These are phyloP conservation scores for Emys orbicularis DNA, from an alignment of 2,797 vertebrate genomes.

Conservation along the genomic window DNA sequence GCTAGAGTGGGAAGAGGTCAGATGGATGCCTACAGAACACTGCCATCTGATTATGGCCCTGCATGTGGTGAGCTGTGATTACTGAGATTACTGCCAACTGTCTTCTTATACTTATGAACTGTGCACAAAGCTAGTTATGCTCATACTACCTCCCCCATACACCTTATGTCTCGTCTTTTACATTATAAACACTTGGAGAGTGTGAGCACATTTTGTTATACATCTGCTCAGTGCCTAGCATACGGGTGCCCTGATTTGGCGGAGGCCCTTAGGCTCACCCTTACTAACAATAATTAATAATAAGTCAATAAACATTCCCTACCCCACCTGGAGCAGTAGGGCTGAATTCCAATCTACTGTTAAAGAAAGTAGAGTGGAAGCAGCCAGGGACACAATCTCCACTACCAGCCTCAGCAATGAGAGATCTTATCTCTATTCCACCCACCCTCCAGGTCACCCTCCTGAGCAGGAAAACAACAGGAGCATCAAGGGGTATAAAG, in stretches of 20 bases:
- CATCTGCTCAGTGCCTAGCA: background rate
- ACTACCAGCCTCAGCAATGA: background rate
- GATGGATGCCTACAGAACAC: background rate
- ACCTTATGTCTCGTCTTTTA: background rate
- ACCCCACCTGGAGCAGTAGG: background rate
- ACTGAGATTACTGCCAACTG: background rate
- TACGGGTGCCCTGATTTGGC: background rate
- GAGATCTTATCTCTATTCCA: background rate
- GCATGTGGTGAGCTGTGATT: background rate
- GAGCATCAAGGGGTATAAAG: background rate
- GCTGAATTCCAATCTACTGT: background rate
- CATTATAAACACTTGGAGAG: background rate
- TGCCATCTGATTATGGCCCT: background rate
- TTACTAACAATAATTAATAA: background rate
- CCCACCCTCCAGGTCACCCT: background rate
- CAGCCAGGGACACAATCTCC: background rate
- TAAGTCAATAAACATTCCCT: background rate
- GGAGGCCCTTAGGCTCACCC: accelerated
- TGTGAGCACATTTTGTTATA: background rate
- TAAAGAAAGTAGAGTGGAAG: background rate
- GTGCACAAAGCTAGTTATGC: background rate
- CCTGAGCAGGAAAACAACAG: background rate
- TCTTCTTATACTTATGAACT: background rate
- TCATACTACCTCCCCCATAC: background rate
- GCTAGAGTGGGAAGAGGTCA: background rate